These are phyloP conservation scores for Lontra canadensis DNA, from an alignment of 2,113 vertebrate species.

Conservation along the genomic window DNA sequence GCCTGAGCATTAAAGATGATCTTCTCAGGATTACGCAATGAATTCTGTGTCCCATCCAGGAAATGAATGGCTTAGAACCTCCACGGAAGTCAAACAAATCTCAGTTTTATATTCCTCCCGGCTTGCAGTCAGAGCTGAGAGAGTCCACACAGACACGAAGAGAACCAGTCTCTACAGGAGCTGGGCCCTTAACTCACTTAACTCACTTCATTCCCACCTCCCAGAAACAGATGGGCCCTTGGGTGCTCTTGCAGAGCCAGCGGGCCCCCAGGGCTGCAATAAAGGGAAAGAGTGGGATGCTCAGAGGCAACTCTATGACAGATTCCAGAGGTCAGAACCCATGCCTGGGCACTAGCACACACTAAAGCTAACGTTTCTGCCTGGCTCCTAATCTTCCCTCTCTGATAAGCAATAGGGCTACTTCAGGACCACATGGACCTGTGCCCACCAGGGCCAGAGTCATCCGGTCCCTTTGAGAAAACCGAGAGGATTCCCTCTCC, in stretches of 20 bases:
- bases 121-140: neutral
- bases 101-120: neutral
- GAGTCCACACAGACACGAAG: neutral
- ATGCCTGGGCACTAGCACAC: neutral
- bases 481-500: neutral
- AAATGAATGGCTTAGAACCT: neutral
- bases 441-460: neutral
- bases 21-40: neutral
- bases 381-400: neutral
- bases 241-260: neutral
- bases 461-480: neutral
- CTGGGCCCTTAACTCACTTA: neutral
- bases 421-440: neutral
- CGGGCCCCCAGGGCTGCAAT: neutral
- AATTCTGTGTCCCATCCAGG: neutral
- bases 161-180: neutral
- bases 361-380: neutral
- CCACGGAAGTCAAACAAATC: neutral
- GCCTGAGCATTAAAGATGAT: neutral
- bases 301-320: neutral
- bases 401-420: neutral
- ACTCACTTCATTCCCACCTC: neutral
- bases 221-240: neutral
- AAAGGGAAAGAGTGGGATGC: neutral
- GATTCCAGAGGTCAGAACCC: neutral